phyloP scores from a whole-genome alignment of 2,888 invertebrate species.

The Selenia dentaria region DNA sequence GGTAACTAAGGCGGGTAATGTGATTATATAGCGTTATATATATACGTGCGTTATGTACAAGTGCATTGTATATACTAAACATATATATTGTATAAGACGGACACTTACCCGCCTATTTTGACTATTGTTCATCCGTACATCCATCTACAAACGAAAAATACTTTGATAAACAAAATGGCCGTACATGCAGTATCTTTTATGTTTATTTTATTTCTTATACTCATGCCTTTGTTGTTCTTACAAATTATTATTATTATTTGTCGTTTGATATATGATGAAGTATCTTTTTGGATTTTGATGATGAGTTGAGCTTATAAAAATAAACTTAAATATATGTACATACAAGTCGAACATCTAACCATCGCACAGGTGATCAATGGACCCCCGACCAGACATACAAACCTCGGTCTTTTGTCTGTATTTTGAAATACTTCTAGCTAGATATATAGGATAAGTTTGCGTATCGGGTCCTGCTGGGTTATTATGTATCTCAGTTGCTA shows the following conservation, averaged over 20 bases:
- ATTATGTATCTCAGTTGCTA: too few relatives aligned
- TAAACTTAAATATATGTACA: too few relatives aligned
- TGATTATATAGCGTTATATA: conserved; percentile 21
- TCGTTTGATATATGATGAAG: background rate
- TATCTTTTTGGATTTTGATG: background rate
- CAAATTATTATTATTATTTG: too few relatives aligned
- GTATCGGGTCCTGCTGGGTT: too few relatives aligned
- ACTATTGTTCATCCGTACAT: conserved; percentile 84
- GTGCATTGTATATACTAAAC: conserved; percentile 45
- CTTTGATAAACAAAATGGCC: conserved; percentile 47
- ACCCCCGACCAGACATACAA: too few relatives aligned
- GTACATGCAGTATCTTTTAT: conserved; percentile 25
- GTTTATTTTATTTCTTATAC: background rate
- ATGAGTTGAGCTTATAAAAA: too few relatives aligned
- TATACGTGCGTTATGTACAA: conserved; percentile 35
- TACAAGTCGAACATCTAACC: too few relatives aligned
- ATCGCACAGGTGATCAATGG: too few relatives aligned
- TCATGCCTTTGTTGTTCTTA: conserved; percentile 2
- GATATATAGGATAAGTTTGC: too few relatives aligned
- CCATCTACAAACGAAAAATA: conserved; percentile 85
- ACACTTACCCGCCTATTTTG: conserved; percentile 84
- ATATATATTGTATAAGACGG: conserved; percentile 38
- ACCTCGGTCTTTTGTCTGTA: too few relatives aligned
- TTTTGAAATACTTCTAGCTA: too few relatives aligned
- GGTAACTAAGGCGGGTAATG: conserved; percentile 45